Base-by-base conservation (phyloP, 1,140 invertebrate genomes). In the Plectus sambesii region DNA sequence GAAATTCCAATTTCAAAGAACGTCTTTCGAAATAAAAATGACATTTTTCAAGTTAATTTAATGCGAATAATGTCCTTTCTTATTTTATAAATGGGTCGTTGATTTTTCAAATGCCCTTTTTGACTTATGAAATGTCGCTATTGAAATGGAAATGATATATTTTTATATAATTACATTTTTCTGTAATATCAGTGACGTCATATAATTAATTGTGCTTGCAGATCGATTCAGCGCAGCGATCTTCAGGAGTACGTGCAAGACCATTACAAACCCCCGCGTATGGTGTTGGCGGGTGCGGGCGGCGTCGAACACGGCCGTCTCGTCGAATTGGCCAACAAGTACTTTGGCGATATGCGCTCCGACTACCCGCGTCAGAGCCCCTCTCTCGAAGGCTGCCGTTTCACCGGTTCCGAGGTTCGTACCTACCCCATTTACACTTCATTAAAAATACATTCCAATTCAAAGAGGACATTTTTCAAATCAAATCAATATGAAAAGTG, bases 211-310 rank as follows among this genome's bases (percentile, higher is more conserved):
- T n/a, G n/a, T n/a, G n/a, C n/a, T n/a, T n/a, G n/a, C 44, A 53
- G 56, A 33, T 33, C 50, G 17, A 25, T 99, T 60, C 81, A 80
- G 5, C 79, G 83, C 44, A 71, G 80, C 37, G 88, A 98, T 66
- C 77, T 99, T 26, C 71, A 80, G 12, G 72, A 83, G 15, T 99
- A 96, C 72, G 82, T 96, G 51, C 81, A 80, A 51, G 80, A 78
- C 33, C 86, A 96, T 72, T 99, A 98, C 73, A 89, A 88, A 66
- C 84, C 87, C 9, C 74, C 79, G 17, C 80, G 93, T 53, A 93
- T 99, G 73, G 92, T 99, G 12, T 73, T 99, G 37, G 84, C 93
- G 61, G 93, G 84, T 53, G 89, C 90, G 62, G 94, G 94, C 60
- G 94, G 90, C 59, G 83, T 96, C n/a, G 78, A 87, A 58, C 93